Base-by-base conservation (phyloP, 2,113 vertebrate species). In the Dipodomys spectabilis region DNA sequence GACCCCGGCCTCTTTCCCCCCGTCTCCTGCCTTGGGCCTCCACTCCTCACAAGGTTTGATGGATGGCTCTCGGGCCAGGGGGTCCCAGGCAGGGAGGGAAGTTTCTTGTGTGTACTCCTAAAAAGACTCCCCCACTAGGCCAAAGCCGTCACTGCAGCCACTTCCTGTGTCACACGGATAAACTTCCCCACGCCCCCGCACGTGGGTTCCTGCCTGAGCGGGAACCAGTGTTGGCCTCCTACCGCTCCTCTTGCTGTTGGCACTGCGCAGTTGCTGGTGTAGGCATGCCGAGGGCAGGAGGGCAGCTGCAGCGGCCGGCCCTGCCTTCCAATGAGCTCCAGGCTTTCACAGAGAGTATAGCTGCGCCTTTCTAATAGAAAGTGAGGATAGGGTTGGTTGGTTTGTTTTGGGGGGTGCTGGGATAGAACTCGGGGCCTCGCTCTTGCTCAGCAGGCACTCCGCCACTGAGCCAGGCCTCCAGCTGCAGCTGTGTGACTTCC, bases 401-500 rank as follows among this genome's bases (percentile, higher is more conserved):
- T 53, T 39, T 39, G 39, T 39, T 39, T 39, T 5, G 5, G 39
- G 39, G 39, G 39, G 39, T 39, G 39, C 39, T 39, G 39, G 39
- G 39, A 39, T 39, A 39, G 39, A 39, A 39, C 10, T 53, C 12
- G 49, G 49, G 8, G 49, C 49, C 49, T 53, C 11, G 12, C 49
- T 39, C 39, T 39, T 39, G 39, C 39, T 39, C 49, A 53, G 49
- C 49, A 53, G 8, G 49, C 49, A 9, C 10, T 53, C 49, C 9
- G 49, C 49, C 5, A 11, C 49, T 53, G 49, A 9, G 49, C 49
- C 49, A 53, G 8, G 49, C 49, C 49, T 53, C 49, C 49, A 2
- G 49, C 49, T 0, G 9, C 44, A 11, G 25, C 67, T 22, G 0
- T 0, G 7, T 8, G 19, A 35, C 1, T 11, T 53, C 0, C 0